Evolutionary conservation across 2,113 vertebrate genomes (phyloP).

Genomic region (Fregata magnificens): DNA sequence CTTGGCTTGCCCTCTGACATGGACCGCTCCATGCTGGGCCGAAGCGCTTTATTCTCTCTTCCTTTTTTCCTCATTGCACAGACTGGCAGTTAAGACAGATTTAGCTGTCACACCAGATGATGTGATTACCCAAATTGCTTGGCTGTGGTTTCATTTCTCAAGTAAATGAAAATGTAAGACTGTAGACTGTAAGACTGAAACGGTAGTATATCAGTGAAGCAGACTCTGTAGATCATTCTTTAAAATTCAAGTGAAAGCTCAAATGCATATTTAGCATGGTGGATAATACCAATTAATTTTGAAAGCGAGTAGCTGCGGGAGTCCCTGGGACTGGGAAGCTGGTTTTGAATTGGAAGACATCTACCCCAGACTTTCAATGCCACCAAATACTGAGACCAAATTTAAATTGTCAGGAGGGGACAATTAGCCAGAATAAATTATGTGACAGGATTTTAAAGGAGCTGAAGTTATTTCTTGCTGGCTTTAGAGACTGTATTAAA

Average conservation of each 20-base stretch:
- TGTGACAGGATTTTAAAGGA: not conserved
- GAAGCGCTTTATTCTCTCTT: not conserved
- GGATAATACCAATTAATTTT: not conserved
- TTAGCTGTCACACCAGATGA: not conserved
- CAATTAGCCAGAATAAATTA: not conserved
- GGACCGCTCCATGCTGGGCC: accelerated
- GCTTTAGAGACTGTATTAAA: not conserved
- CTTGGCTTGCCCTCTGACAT: not conserved
- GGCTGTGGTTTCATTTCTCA: conserved; percentile 17
- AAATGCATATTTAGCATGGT: not conserved
- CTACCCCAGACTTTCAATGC: not conserved
- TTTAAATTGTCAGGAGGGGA: not conserved
- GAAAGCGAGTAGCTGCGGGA: not conserved
- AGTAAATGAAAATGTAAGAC: conserved; percentile 4
- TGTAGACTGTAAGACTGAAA: not conserved
- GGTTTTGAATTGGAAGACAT: not conserved
- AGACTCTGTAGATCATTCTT: not conserved
- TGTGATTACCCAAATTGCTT: not conserved
- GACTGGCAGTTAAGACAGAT: not conserved
- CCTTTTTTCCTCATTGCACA: not conserved
- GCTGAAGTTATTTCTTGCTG: not conserved
- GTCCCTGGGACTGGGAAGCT: not conserved
- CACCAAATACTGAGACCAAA: not conserved
- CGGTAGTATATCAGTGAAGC: not conserved
- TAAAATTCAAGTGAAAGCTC: not conserved